Evolutionary conservation across 2,113 vertebrate species (phyloP).

Genomic region (Neogale vison): DNA sequence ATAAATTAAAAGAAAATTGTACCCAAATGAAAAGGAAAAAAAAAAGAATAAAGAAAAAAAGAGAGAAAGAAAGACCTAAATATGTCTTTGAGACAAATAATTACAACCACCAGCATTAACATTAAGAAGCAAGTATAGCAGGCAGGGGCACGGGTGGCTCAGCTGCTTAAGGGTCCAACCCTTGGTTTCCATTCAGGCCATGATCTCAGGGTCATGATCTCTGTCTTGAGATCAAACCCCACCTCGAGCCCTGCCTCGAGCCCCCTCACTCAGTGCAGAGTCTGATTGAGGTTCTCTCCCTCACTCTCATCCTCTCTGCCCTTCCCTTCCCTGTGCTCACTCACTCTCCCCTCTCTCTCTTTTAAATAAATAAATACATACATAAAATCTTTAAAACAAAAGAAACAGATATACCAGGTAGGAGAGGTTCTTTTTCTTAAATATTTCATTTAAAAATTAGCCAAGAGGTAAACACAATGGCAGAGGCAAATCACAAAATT

Average conservation of each 20-base stretch:
- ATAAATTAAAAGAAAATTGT: slow-evolving; percentile 8
- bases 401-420: not conserved
- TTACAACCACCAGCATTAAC: not conserved
- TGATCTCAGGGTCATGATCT: not conserved
- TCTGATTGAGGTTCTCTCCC: not conserved
- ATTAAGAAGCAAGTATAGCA: not conserved
- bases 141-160: not conserved
- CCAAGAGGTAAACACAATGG: slow-evolving; percentile 34
- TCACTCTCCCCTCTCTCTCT: not conserved
- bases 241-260: not conserved
- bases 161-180: not conserved
- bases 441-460: slow-evolving; percentile 18
- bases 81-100: not conserved
- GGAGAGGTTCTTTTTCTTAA: not conserved
- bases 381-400: not conserved
- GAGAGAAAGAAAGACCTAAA: not conserved
- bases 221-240: not conserved
- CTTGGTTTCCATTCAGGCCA: not conserved
- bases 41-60: not conserved
- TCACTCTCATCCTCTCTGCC: not conserved
- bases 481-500: slow-evolving; percentile 30
- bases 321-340: not conserved
- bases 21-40: not conserved
- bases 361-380: not conserved
- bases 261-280: not conserved